Evolutionary conservation across 2,113 vertebrate species (phyloP).

Genomic region (Sakesphorus luctuosus): DNA sequence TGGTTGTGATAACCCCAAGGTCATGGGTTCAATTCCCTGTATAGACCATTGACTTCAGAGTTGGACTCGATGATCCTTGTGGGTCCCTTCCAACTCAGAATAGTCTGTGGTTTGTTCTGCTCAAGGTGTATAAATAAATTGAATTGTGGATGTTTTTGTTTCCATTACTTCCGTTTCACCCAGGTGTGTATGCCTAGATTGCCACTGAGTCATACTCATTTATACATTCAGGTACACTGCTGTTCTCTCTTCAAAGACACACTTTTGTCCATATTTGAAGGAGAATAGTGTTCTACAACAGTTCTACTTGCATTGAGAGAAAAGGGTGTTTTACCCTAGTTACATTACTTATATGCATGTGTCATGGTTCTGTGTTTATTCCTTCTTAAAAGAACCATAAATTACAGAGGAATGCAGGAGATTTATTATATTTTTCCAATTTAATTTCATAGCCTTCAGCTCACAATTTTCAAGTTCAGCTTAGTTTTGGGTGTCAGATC

Average conservation of each 20-base stretch:
- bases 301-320: neutral
- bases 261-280: neutral
- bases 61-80: too few species aligned
- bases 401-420: neutral
- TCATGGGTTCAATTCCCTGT: too few species aligned
- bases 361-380: neutral
- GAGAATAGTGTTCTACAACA: neutral
- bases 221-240: neutral
- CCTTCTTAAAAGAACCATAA: neutral
- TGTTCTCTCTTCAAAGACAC: neutral
- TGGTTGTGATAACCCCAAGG: too few species aligned
- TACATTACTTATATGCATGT: neutral
- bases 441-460: neutral
- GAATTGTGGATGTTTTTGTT: neutral
- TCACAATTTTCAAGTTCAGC: neutral
- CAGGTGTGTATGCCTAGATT: neutral
- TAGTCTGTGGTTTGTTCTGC: too few species aligned
- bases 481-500: neutral
- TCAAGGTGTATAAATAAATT: neutral
- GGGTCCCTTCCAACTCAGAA: too few species aligned
- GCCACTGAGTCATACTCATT: neutral
- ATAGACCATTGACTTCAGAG: too few species aligned
- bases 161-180: accelerated
- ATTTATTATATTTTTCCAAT: neutral
- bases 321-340: neutral